phyloP scores from a whole-genome alignment of 2,797 vertebrate species.

The Chaetodon trifasciatus region DNA sequence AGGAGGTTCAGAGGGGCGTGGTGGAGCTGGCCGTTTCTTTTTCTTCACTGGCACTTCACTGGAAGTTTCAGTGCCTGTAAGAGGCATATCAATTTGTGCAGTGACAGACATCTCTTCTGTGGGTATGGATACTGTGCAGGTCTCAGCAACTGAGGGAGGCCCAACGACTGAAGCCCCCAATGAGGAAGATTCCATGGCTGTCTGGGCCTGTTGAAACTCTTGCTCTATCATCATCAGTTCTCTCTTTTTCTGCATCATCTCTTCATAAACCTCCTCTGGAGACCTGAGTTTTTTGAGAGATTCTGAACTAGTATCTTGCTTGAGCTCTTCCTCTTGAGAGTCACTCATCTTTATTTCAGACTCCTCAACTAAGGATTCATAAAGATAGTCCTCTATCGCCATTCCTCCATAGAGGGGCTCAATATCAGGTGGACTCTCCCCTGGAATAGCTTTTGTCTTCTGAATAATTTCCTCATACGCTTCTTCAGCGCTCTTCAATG shows the following conservation, averaged over 20 bases:
- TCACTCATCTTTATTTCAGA: slow-evolving; percentile 82
- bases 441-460: slow-evolving; percentile 89
- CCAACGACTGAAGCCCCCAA: slow-evolving; percentile 84
- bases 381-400: slow-evolving; percentile 98
- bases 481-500: slow-evolving; percentile 93
- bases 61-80: slow-evolving; percentile 84
- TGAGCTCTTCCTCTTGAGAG: slow-evolving; percentile 79
- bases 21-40: slow-evolving; percentile 90
- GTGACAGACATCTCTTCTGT: slow-evolving; percentile 81
- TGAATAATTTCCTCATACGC: slow-evolving; percentile 95
- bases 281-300: slow-evolving; percentile 88
- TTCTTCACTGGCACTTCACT: slow-evolving; percentile 88
- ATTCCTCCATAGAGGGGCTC: slow-evolving; percentile 97
- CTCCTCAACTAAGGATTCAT: slow-evolving; percentile 95
- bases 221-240: slow-evolving; percentile 88
- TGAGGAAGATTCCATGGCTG: slow-evolving; percentile 81
- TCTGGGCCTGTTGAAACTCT: slow-evolving; percentile 77
- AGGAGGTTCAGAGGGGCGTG: slow-evolving; percentile 83
- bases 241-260: slow-evolving; percentile 90
- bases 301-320: slow-evolving; percentile 81
- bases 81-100: slow-evolving; percentile 80
- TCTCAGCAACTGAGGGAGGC: slow-evolving; percentile 85
- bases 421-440: slow-evolving; percentile 93
- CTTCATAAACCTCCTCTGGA: slow-evolving; percentile 91
- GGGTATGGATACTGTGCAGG: slow-evolving; percentile 91